phyloP scores from a whole-genome alignment of 1,140 invertebrate species.

The Helicoverpa zea region DNA sequence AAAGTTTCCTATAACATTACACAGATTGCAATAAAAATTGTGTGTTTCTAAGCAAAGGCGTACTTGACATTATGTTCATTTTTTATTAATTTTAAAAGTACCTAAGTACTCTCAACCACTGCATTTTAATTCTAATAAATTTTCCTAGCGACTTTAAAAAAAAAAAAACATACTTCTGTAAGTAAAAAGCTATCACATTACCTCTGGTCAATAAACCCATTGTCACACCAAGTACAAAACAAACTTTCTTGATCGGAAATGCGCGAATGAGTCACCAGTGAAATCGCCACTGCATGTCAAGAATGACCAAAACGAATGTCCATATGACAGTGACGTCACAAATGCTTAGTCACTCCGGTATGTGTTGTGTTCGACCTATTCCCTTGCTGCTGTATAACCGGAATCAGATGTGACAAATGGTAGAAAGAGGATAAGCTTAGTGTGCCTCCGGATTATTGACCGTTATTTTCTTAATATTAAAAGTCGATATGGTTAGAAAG shows the following conservation, averaged over 20 bases:
- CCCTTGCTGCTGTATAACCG: conserved; percentile 7
- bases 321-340: conserved; percentile 19
- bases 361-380: conserved; percentile 6
- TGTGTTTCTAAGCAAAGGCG: too few relatives aligned
- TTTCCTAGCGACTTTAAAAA: too few relatives aligned
- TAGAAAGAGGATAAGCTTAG: not conserved
- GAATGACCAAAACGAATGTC: not conserved
- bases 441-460: not conserved
- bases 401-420: not conserved
- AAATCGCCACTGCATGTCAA: too few relatives aligned
- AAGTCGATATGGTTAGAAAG: too few relatives aligned
- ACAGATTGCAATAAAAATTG: too few relatives aligned
- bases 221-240: conserved; percentile 14
- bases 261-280: conserved; percentile 6
- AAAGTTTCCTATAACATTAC: too few relatives aligned
- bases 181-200: conserved; percentile 29
- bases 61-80: too few relatives aligned
- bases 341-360: not conserved
- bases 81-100: too few relatives aligned
- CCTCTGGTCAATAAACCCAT: conserved; percentile 40
- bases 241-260: conserved; percentile 31
- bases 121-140: too few relatives aligned
- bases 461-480: not conserved
- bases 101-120: too few relatives aligned
- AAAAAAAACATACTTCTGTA: not conserved